A percentile compares a stretch with the other conserved stretches of the same genome.
These are phyloP conservation scores for Pedionomus torquatus DNA, from an alignment of 2,113 vertebrate genomes.

Conservation along the genomic window DNA sequence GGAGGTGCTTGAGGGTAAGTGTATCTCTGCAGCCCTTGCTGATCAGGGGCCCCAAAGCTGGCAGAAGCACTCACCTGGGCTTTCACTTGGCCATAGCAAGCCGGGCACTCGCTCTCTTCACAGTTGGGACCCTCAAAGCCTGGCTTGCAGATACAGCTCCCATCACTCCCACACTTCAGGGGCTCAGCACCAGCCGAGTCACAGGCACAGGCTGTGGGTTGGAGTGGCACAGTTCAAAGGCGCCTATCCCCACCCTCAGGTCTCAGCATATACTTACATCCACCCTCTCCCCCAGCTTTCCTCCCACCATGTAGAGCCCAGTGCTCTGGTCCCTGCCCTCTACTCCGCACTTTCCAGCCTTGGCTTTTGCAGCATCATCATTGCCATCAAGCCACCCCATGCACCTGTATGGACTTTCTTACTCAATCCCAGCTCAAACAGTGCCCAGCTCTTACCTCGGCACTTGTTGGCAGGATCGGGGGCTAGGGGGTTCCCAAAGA, in stretches of 20 bases:
- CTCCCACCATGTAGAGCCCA: rapidly evolving
- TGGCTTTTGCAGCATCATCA: not conserved
- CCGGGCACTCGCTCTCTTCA: constrained; percentile 79
- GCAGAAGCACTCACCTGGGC: constrained; percentile 74
- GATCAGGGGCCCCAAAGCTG: not conserved
- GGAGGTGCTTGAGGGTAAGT: not conserved
- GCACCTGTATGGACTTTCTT: not conserved
- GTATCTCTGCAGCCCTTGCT: rapidly evolving
- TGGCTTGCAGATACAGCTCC: constrained; percentile 85
- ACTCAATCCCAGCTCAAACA: not conserved
- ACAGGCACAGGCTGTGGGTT: constrained; percentile 83
- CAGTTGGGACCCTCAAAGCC: constrained; percentile 86
- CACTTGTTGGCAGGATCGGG: constrained; percentile 76
- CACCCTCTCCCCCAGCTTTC: not conserved
- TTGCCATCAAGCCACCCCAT: not conserved
- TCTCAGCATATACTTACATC: not conserved
- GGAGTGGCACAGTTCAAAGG: not conserved
- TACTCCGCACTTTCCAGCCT: not conserved
- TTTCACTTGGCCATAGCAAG: constrained; percentile 86
- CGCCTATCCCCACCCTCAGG: not conserved
- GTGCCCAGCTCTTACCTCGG: constrained; percentile 57
- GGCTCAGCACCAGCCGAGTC: constrained; percentile 71
- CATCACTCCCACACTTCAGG: constrained; percentile 73
- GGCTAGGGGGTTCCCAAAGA: constrained; percentile 86
- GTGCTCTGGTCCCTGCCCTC: not conserved